These are phyloP conservation scores for Rhinogobius similis DNA, from an alignment of 2,113 vertebrate genomes.

Conservation along the genomic window DNA sequence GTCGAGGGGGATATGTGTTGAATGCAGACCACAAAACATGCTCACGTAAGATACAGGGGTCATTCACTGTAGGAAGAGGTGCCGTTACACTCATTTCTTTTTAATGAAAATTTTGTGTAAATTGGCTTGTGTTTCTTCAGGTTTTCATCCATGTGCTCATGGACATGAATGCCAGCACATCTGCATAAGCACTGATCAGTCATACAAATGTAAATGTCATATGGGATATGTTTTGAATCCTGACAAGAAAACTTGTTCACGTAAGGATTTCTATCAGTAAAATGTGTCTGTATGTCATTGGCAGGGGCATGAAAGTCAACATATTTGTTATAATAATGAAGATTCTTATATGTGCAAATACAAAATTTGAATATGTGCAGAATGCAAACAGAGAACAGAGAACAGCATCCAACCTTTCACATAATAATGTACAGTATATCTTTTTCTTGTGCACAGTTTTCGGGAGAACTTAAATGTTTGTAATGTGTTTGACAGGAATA, in stretches of 20 bases:
- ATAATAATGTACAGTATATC: slow-evolving; percentile 22
- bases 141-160: slow-evolving; percentile 50
- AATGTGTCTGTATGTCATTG: slow-evolving; percentile 28
- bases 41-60: slow-evolving; percentile 38
- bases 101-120: neutral
- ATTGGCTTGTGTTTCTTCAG: slow-evolving; percentile 17
- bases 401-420: slow-evolving; percentile 45
- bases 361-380: slow-evolving; percentile 66
- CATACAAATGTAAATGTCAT: slow-evolving; percentile 64
- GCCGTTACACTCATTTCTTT: neutral
- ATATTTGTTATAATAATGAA: slow-evolving; percentile 63
- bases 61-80: too few relatives aligned
- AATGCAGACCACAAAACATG: slow-evolving; percentile 81
- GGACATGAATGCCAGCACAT: slow-evolving; percentile 72
- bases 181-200: slow-evolving; percentile 56
- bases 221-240: slow-evolving; percentile 72
- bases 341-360: slow-evolving; percentile 68
- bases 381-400: slow-evolving; percentile 73
- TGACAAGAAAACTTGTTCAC: slow-evolving; percentile 71
- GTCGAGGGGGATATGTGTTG: slow-evolving; percentile 75
- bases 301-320: slow-evolving; percentile 71
- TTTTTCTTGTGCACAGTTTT: neutral
- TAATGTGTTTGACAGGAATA: neutral
- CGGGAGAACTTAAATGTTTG: neutral
- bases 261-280: slow-evolving; percentile 4